Percentiles rank a stretch among this genome's conserved stretches.
phyloP scores from a whole-genome alignment of 2,113 vertebrate species.

The Cynocephalus volans region DNA sequence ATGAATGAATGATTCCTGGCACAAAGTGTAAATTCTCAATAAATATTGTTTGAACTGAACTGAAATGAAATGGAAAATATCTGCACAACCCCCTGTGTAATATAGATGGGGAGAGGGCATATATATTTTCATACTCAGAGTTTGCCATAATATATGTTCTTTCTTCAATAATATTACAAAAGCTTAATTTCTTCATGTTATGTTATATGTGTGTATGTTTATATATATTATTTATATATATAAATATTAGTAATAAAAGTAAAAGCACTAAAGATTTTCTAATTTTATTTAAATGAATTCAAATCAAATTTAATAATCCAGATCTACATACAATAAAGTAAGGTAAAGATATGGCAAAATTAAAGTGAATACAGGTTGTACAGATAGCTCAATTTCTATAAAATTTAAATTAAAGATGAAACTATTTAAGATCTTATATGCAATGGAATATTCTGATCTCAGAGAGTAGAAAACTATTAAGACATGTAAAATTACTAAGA shows the following conservation, averaged over 20 bases:
- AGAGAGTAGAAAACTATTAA: constrained; percentile 40
- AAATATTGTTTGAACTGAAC: not conserved
- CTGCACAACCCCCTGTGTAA: not conserved
- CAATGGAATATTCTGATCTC: constrained; percentile 33
- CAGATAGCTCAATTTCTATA: constrained; percentile 3
- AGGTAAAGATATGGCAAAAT: constrained; percentile 19
- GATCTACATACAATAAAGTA: not conserved
- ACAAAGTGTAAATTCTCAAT: not conserved
- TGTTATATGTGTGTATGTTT: not conserved
- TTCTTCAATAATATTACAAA: not conserved
- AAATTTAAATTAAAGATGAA: constrained; percentile 47
- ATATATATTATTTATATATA: not conserved
- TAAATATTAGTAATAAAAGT: constrained; percentile 38
- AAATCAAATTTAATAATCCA: constrained; percentile 44
- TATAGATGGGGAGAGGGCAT: not conserved
- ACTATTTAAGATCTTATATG: not conserved
- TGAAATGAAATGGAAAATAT: constrained; percentile 9
- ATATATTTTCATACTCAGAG: not conserved
- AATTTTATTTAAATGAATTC: constrained; percentile 78
- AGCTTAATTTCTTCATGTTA: not conserved
- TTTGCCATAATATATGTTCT: not conserved
- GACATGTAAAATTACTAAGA: not conserved
- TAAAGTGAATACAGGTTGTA: not conserved
- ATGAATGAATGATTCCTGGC: not conserved
- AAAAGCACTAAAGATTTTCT: constrained; percentile 62